Base-by-base conservation (phyloP, 2,888 invertebrate species). In the Acrobasis repandana region DNA sequence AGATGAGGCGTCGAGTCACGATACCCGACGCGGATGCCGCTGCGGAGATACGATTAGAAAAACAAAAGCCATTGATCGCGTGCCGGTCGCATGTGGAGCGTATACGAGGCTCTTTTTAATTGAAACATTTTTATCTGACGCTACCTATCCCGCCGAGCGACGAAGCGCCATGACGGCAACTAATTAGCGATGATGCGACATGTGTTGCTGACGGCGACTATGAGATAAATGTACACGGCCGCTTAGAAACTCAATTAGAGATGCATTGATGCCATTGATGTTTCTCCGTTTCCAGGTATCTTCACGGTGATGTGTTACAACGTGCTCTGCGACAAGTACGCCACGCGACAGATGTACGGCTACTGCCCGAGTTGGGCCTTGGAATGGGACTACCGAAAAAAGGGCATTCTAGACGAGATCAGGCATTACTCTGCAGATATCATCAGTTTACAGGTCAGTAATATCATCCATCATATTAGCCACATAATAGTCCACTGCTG, bases 261-360 rank as follows among this genome's bases (percentile, higher is more conserved):
- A 49, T 57, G 58, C 54, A 65, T 56, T 57, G 43, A 47, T 49
- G 52, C 46, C 15, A 49, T 43, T 62, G 20, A 56, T 48, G 34
- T 36, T 36, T 56, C 61, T 64, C 59, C 51, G 61, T 61, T 69
- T 75, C 47, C 92, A 96, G 97, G 98, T 93, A 97, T 98, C 86
- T 99, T 99, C 93, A 99, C 99, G 72, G 98, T 99, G 78, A 98
- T 99, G 97, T 99, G 99, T 90, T 99, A 99, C 94, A 99, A 99
- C 93, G 98, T 99, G 71, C 94, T 99, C 73, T 99, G 99, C 93
- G 99, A 99, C 94, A 99, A 99, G 93, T 99, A 99, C 86, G 99
- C 99, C 67, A 99, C 99, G 60, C 93, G 98, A 76, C 98, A 98
- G 92, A 98, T 98, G 97, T 99, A 99, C 93, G 98, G 98, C 75